These are phyloP conservation scores for Porites lutea DNA, from an alignment of 64 coral and sea anemone genomes.

Conservation along the genomic window DNA sequence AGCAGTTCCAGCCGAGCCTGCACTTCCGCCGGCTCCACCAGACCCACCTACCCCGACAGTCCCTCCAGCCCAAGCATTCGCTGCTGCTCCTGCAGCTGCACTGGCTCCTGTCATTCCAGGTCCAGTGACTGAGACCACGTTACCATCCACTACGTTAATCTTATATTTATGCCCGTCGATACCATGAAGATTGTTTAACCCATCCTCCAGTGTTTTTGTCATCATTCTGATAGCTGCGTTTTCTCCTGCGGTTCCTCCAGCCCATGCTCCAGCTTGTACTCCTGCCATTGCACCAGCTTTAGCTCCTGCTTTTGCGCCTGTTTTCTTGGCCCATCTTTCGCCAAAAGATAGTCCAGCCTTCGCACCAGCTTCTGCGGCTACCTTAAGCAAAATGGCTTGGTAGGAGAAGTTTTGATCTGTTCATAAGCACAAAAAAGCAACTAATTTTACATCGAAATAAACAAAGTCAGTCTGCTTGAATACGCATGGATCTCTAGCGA, in stretches of 20 bases:
- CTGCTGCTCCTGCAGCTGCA: neutral
- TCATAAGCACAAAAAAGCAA: neutral
- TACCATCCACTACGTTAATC: neutral
- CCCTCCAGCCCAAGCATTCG: neutral
- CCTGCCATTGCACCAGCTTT: constrained; percentile 76
- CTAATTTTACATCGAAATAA: neutral
- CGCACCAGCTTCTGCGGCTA: constrained; percentile 27
- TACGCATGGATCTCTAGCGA: too few relatives aligned
- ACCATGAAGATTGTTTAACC: constrained; percentile 17
- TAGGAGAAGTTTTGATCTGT: constrained; percentile 15
- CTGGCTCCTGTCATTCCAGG: neutral
- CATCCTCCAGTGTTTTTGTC: constrained; percentile 28
- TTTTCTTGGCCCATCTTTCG: neutral
- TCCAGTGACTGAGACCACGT: neutral
- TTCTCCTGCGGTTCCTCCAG: constrained; percentile 62
- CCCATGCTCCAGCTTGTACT: constrained; percentile 45
- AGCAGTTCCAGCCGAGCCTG: constrained; percentile 2
- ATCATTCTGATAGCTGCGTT: constrained; percentile 32
- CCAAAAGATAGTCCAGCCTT: constrained; percentile 25
- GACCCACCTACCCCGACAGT: neutral
- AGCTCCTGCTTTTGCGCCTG: constrained; percentile 49
- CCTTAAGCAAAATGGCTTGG: neutral
- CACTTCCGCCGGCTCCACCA: neutral
- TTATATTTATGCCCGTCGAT: neutral
- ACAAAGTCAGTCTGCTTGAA: neutral